Conservation (phyloP, 2,113 vertebrate species). For the Ammodytes dubius region DNA sequence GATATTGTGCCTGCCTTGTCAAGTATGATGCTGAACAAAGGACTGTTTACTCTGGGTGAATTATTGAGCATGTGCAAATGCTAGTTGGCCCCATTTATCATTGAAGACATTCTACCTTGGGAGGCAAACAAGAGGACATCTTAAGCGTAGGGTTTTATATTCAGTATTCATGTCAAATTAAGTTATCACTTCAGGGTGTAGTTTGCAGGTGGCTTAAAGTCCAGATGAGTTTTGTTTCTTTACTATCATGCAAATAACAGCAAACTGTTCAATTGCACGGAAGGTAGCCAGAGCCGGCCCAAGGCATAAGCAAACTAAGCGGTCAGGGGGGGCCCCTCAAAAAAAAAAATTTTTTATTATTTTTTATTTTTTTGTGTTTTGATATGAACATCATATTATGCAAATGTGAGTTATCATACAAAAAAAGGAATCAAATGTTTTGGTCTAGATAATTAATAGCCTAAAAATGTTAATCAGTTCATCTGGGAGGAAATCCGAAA, state of each 20-base stretch:
- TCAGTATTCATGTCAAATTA: neutral
- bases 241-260: neutral
- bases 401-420: too few species aligned
- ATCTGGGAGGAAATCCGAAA: too few species aligned
- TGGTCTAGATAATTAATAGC: too few species aligned
- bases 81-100: conserved; percentile 34
- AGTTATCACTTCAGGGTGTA: neutral
- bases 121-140: conserved; percentile 9
- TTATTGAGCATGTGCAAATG: conserved; percentile 69
- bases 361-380: too few species aligned
- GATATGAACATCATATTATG: too few species aligned
- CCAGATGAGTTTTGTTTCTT: neutral
- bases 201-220: neutral
- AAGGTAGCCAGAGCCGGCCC: neutral
- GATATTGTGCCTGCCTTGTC: conserved; percentile 37
- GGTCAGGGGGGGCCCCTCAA: too few species aligned
- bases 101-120: conserved; percentile 20
- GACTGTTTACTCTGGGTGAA: conserved; percentile 66
- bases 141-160: conserved; percentile 5
- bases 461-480: too few species aligned
- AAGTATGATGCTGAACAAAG: conserved; percentile 52
- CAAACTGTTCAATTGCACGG: neutral
- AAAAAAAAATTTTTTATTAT: neutral
- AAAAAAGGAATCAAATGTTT: too few species aligned
- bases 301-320: too few species aligned